phyloP scores from a whole-genome alignment of 2,888 invertebrate species.

The Pardosa pseudoannulata region DNA sequence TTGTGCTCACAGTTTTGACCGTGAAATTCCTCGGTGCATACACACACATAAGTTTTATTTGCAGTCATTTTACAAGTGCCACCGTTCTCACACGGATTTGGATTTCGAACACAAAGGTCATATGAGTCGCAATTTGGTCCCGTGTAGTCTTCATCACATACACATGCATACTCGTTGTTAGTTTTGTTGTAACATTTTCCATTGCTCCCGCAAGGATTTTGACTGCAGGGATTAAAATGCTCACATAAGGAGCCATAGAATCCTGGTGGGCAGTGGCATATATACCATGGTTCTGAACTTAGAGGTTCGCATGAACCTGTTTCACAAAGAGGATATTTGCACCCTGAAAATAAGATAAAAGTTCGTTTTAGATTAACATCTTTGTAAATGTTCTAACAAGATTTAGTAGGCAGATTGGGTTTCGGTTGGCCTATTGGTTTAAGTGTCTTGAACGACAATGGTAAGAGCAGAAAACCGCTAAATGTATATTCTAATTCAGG shows the following conservation, averaged over 20 bases:
- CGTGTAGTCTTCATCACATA: conserved; percentile 59
- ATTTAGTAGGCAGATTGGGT: no score
- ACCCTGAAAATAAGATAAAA: conserved; percentile 59
- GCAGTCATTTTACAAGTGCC: conserved; percentile 60
- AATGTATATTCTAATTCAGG: no score
- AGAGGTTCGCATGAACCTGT: conserved; percentile 54
- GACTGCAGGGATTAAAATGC: conserved; percentile 65
- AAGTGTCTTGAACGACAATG: no score
- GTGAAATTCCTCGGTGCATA: conserved; percentile 75
- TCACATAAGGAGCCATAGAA: conserved; percentile 67
- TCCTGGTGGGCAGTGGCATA: conserved; percentile 66
- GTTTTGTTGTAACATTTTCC: conserved; percentile 70
- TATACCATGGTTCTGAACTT: conserved; percentile 54
- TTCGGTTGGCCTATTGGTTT: no score
- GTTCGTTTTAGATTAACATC: no score
- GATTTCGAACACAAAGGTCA: conserved; percentile 47
- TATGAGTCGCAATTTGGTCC: conserved; percentile 68
- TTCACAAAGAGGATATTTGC: conserved; percentile 44
- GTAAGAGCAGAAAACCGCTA: no score
- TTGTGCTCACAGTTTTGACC: conserved; percentile 74
- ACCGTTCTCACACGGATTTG: conserved; percentile 69
- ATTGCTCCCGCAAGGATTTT: conserved; percentile 68
- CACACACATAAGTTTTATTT: conserved; percentile 72
- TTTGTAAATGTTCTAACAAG: no score
- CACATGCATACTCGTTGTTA: conserved; percentile 64